phyloP scores from a whole-genome alignment of 1,140 invertebrate genomes.

The Bombus impatiens region DNA sequence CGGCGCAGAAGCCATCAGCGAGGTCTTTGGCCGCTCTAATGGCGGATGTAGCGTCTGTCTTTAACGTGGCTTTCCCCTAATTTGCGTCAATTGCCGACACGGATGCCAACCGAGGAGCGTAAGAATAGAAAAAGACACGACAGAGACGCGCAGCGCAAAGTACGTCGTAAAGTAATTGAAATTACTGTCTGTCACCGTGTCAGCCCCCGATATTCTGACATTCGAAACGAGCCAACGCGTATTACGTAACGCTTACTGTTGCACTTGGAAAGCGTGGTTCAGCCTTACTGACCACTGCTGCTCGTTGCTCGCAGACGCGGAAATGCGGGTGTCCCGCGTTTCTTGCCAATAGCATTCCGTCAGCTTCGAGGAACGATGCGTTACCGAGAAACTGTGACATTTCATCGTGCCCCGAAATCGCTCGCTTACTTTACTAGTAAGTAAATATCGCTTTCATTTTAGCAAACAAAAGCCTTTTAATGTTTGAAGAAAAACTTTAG shows the following conservation, averaged over 20 bases:
- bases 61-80: conserved; percentile 65
- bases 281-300: conserved; percentile 27
- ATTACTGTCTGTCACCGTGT: conserved; percentile 52
- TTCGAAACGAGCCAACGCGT: conserved; percentile 25
- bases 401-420: background rate
- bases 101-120: conserved; percentile 15
- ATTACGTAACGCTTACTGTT: conserved; percentile 39
- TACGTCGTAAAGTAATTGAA: conserved; percentile 51
- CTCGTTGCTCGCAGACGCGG: conserved; percentile 3
- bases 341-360: conserved; percentile 22
- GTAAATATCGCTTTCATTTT: no score
- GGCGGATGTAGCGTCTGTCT: conserved; percentile 57
- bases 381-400: conserved; percentile 36
- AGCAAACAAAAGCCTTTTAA: no score
- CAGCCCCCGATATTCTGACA: conserved; percentile 13
- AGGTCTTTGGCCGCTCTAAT: conserved; percentile 67
- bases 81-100: conserved; percentile 66
- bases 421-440: background rate
- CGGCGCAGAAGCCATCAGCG: conserved; percentile 26
- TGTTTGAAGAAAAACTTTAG: no score
- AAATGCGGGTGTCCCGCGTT: conserved; percentile 14
- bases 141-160: background rate
- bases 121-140: conserved; percentile 10
- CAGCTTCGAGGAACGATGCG: conserved; percentile 17
- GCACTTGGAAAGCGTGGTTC: conserved; percentile 36